Base-by-base conservation (phyloP, 2,797 vertebrate species). In the Typhlichthys eigenmanni region DNA sequence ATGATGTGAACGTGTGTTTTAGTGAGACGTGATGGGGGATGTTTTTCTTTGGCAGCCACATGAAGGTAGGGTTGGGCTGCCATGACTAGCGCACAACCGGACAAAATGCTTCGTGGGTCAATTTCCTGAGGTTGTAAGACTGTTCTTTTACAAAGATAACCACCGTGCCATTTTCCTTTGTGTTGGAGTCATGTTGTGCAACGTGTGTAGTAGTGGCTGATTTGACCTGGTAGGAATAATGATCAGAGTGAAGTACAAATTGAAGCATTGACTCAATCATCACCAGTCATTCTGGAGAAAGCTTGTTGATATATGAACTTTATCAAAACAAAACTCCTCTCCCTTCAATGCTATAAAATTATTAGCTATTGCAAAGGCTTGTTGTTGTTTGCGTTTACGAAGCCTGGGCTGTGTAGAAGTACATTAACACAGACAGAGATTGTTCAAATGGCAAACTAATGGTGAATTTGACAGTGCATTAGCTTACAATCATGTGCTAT, bases 1-100 rank as follows among this genome's bases (percentile, higher is more conserved):
- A 78, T 84, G 74, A 80, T 70, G 62, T 60, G 63, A 78, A 79
- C 69, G 74, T 72, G 57, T 76, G 63, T 76, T 80, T 76, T 63
- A 66, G 55, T 59, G 57, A 56, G 62, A 38, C 29, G 85, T 83
- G 72, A 76, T 68, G n/a, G 54, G 50, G 68, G 62, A 79, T 78
- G 61, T 82, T 77, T 78, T 72, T 70, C 56, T 81, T 81, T 78
- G 54, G 74, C 68, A 76, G 65, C 68, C 53, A 66, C 43, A 74
- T 69, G 51, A 58, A 60, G 68, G 13, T 58, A 61, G 47, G 24
- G 14, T 68, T 61, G 47, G 5, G 17, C 6, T 72, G 80, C 69
- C 79, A 86, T 77, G 74, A 76, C 62, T 11, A 59, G 75, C 69
- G 81, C 72, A 13, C 58, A 76, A 66, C 69, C 76, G 74, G 71